Evolutionary conservation across 2,888 invertebrate species (phyloP).

Genomic region (Hedya salicella): DNA sequence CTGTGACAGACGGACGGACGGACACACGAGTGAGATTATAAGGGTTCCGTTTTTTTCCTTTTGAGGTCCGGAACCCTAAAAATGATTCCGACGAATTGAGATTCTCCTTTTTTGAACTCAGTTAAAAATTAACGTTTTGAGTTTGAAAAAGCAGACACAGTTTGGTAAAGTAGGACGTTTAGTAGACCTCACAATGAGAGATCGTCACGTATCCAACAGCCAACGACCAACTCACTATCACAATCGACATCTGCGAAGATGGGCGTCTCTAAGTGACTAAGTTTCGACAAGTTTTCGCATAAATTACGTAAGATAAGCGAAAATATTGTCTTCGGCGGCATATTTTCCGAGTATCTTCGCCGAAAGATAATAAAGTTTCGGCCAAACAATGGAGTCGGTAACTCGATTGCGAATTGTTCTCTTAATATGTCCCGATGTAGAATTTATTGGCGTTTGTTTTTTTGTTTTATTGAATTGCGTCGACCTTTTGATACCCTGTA

Average conservation of each 20-base stretch:
- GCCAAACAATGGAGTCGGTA: conserved; percentile 67
- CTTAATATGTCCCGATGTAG: conserved; percentile 57
- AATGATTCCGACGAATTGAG: no score
- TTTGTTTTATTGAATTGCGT: conserved; percentile 28
- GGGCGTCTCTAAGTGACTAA: conserved; percentile 73
- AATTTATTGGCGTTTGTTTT: conserved; percentile 47
- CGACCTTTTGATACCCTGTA: no score
- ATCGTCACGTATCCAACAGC: conserved; percentile 30
- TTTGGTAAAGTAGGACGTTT: no score
- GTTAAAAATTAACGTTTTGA: no score
- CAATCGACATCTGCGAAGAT: conserved; percentile 70
- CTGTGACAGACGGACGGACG: no score
- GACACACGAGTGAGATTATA: no score
- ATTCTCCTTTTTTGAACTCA: no score
- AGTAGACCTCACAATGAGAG: conserved; percentile 3
- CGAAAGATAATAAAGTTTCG: conserved; percentile 68
- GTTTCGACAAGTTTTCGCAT: conserved; percentile 78
- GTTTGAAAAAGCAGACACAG: no score
- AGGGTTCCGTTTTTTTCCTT: no score
- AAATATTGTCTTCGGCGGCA: conserved; percentile 82
- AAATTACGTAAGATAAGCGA: conserved; percentile 81
- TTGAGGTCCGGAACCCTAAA: no score
- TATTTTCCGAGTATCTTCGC: conserved; percentile 72
- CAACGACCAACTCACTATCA: conserved; percentile 62
- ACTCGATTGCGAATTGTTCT: conserved; percentile 58